Evolutionary conservation across 2,888 invertebrate species (phyloP), one percentile per base, ranked within the genome.

Genomic region (Dolichomitus sp.): DNA sequence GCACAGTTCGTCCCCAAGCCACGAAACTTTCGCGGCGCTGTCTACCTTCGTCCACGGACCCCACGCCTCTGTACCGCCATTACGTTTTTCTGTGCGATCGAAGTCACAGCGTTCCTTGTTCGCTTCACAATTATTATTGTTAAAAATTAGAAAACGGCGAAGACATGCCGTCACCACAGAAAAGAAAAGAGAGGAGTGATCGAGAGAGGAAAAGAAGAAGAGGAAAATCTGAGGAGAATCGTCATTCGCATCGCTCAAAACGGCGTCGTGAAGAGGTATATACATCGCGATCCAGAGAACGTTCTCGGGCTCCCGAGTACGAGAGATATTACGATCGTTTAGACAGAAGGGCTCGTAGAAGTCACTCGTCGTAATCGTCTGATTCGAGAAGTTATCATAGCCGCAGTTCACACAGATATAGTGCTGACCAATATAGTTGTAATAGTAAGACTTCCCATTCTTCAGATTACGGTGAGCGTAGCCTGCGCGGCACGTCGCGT

Each of bases 1-100:
- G 19, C 68, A 68, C 37, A 68, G 68, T 68, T 68, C 48, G 54
- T 57, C 57, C 59, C 48, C 6, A 54, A 14, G 23, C 33, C 45
- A 59, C 6, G 12, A 30, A 68, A 6, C 74, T 45, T 23, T 57
- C 61, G 61, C 33, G 17, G 52, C 61, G 42, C 75, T 65, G 30
- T 23, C 42, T 12, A 42, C 42, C 42, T 42, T 50, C 48, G 52
- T 66, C 37, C 57, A 27, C 54, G 42, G 40, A 42, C 63, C 37
- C 59, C 74, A 63, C 61, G 61, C 48, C 52, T 12, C 52, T 52
- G 33, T 50, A 33, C 66, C 65, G 50, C 48, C 52, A 7, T 50
- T 50, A 50, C 17, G 50, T 17, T 50, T 50, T 50, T 50, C 50
- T 50, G 50, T 50, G 50, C 75, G 66, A 61, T 65, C 75, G 30